A percentile compares a stretch with the other conserved stretches of the same genome.
These are phyloP conservation scores for Metallyticus violacea DNA, from an alignment of 2,888 invertebrate species.

Conservation along the genomic window DNA sequence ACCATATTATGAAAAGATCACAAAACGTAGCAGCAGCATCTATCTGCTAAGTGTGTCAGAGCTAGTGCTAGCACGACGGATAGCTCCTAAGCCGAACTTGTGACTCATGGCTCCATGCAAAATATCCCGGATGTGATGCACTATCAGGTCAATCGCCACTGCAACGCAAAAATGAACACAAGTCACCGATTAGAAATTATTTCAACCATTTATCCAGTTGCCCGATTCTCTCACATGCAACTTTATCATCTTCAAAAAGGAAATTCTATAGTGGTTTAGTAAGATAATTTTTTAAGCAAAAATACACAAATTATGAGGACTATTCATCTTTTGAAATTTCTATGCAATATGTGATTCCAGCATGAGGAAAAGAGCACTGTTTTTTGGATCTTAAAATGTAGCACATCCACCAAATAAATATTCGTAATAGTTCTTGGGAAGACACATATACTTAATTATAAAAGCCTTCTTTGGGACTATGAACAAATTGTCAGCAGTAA, in stretches of 20 bases:
- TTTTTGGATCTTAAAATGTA: too few relatives aligned
- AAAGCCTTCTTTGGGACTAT: too few relatives aligned
- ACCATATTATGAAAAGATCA: background rate
- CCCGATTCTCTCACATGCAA: background rate
- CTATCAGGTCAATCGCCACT: constrained; percentile 99
- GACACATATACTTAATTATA: too few relatives aligned
- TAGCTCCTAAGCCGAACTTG: constrained; percentile 24
- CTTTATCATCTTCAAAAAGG: background rate
- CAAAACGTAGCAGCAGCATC: background rate
- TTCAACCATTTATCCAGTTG: background rate
- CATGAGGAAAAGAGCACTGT: too few relatives aligned
- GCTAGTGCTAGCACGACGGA: constrained; percentile 32
- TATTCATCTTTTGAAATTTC: background rate
- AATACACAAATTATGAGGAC: background rate
- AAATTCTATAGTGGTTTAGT: background rate
- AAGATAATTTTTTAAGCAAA: background rate
- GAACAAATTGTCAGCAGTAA: too few relatives aligned
- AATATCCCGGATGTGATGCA: constrained; percentile 97
- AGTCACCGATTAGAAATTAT: constrained; percentile 1
- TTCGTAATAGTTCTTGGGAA: too few relatives aligned
- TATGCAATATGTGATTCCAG: too few relatives aligned
- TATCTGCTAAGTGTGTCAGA: constrained; percentile 47
- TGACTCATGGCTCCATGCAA: constrained; percentile 55
- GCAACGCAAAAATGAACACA: constrained; percentile 61
- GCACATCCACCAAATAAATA: too few relatives aligned